Evolutionary conservation across 2,797 vertebrate genomes (phyloP).

Genomic region (Spinibarbus caldwelli): DNA sequence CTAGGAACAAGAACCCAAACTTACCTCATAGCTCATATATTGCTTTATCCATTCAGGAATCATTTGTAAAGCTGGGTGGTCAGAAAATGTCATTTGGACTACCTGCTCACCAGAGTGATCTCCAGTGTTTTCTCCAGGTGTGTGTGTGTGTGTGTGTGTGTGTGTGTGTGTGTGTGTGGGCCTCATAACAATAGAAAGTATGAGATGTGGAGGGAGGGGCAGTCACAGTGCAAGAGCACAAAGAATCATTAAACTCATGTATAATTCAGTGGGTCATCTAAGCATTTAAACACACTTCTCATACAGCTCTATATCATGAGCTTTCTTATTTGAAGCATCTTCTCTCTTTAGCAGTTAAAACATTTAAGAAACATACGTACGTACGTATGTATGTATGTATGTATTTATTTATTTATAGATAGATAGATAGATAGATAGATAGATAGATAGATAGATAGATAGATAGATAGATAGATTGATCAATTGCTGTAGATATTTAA

Average conservation of each 20-base stretch:
- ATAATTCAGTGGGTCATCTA: conserved; percentile 59
- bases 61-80: conserved; percentile 35
- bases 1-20: neutral
- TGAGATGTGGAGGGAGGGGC: conserved; percentile 35
- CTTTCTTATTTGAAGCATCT: neutral
- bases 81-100: conserved; percentile 38
- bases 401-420: no score
- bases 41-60: conserved; percentile 49
- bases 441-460: no score
- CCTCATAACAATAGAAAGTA: conserved; percentile 20
- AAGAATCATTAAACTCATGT: conserved; percentile 60
- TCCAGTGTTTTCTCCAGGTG: neutral
- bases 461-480: neutral
- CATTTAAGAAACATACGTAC: neutral
- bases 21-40: conserved; percentile 52
- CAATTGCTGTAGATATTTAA: neutral
- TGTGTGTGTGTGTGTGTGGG: neutral
- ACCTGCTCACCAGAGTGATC: neutral
- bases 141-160: neutral
- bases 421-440: no score
- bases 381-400: no score
- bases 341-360: neutral
- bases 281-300: conserved; percentile 39
- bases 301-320: neutral
- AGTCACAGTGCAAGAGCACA: conserved; percentile 61